Base-by-base conservation (phyloP, 2,113 vertebrate genomes). In the Synodontis membranacea region DNA sequence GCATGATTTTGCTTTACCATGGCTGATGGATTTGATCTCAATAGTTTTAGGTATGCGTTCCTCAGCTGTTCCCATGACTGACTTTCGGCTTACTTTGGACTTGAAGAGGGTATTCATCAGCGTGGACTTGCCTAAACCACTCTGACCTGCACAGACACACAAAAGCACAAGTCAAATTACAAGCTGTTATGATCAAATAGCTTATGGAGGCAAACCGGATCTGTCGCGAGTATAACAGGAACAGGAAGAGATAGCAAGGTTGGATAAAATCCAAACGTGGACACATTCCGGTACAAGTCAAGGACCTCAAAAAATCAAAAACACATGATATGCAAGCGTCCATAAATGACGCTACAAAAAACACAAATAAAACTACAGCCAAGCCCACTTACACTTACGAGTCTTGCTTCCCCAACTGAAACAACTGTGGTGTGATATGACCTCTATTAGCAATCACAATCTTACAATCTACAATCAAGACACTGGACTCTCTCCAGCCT, bases 91-190 rank as follows among this genome's bases (percentile, higher is more conserved):
- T 93, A 99, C 98, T 91, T 99, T 99, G 88, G 98, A 99, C 89
- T 99, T 99, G 94, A 99, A 99, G 92, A 99, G 96, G 0, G 98
- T 99, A 94, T 99, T 99, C 97, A 99, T 98, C 91, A 99, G 93
- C 12, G 98, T 99, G 10, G 98, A 99, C 91, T 99, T 99, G 81
- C 98, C 98, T 88, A 99, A 92, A 89, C 98, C 98, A 0, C 98
- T 99, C 94, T 99, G 97, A 91, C 98, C 98, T 99, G 88, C 28
- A 86, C 42, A 75, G 54, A 89, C 58, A 86, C 79, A 87, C 60
- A 88, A 46, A 86, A n/a, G 28, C 42, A 52, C 28, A 34, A 54
- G 23, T 54, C 44, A 66, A 52, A 48, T 23, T n/a, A 14, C n/a
- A 68, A 72, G 31, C 46, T n/a, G 25, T 46, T n/a, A 10, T 86